Percentiles rank a stretch among this genome's conserved stretches.
These are phyloP conservation scores for Pseudopleuronectes americanus DNA, from an alignment of 2,797 vertebrate genomes.

Conservation along the genomic window DNA sequence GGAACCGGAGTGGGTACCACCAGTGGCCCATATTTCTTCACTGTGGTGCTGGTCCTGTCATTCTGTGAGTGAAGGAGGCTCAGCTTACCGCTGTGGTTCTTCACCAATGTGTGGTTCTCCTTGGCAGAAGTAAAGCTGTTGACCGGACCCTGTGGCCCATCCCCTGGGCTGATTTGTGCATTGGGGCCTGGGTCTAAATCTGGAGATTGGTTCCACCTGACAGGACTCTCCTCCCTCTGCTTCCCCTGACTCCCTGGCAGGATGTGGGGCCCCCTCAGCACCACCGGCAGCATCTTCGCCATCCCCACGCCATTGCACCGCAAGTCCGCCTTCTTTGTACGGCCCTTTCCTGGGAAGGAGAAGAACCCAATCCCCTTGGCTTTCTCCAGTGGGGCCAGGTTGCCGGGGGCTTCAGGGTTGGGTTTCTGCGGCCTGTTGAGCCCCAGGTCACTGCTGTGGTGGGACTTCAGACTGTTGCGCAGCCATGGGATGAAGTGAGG, in stretches of 20 bases:
- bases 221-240: slow-evolving; percentile 64
- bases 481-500: slow-evolving; percentile 79
- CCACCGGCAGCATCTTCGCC: slow-evolving; percentile 72
- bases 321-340: slow-evolving; percentile 62
- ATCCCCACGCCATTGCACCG: slow-evolving; percentile 70
- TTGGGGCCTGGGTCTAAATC: slow-evolving; percentile 50
- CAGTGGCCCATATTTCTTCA: slow-evolving; percentile 71
- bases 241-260: slow-evolving; percentile 65
- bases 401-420: slow-evolving; percentile 53
- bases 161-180: slow-evolving; percentile 18
- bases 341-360: slow-evolving; percentile 70
- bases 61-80: slow-evolving; percentile 36
- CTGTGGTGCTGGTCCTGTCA: slow-evolving; percentile 57
- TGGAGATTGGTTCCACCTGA: slow-evolving; percentile 68
- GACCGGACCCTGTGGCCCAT: slow-evolving; percentile 13
- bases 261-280: slow-evolving; percentile 73
- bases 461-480: slow-evolving; percentile 76
- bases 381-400: slow-evolving; percentile 64
- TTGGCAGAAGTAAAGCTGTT: slow-evolving; percentile 60
- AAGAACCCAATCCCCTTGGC: slow-evolving; percentile 74
- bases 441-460: slow-evolving; percentile 70
- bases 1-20: slow-evolving; percentile 48
- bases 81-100: slow-evolving; percentile 49
- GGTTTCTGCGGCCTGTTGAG: slow-evolving; percentile 69
- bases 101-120: slow-evolving; percentile 66